Base-by-base conservation (phyloP, 2,797 vertebrate species). In the Chloroceryle amazona region DNA sequence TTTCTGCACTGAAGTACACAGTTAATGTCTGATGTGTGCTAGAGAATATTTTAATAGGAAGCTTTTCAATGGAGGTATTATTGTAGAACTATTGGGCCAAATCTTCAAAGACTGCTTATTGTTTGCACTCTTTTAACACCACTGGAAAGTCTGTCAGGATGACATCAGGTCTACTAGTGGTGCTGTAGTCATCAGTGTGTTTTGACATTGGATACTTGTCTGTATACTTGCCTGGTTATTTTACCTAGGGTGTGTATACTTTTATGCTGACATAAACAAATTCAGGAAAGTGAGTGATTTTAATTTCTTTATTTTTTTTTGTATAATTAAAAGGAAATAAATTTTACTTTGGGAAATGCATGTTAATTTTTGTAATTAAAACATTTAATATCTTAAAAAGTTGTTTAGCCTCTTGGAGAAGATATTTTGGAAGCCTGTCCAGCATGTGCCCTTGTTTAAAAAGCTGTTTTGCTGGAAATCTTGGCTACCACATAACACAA, bases 401-500 rank as follows among this genome's bases (percentile, higher is more conserved):
- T 51, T 66, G 20, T 63, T 76, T 79, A 67, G 35, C 58, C 5
- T 61, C 17, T 23, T 84, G 23, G 41, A 57, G 21, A 61, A 81
- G 23, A 39, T 55, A 54, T 29, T 61, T 51, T 23, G 51, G 62
- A 71, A 72, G 67, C 22, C 39, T 89, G 25, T 95, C 46, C 15
- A 86, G 42, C 42, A 31, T 80, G 15, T 72, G 37, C 33, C 28
- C 46, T 42, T 75, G 21, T 73, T 79, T 94, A 84, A 90, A 57
- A 95, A 54, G 18, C 67, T 71, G 67, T 75, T 95, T 88, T 86
- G 29, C 51, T 93, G 78, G 88, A 74, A 78, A 70, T 21, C 46
- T 90, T 96, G 79, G 47, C 71, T 90, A 82, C 93, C 74, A 85
- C 7, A 10, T 87, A 95, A 79, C 41, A 75, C 16, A 78, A 29